Percentiles rank a stretch among this genome's conserved stretches.
phyloP scores from a whole-genome alignment of 2,797 vertebrate genomes.

The Phataginus tetradactyla region DNA sequence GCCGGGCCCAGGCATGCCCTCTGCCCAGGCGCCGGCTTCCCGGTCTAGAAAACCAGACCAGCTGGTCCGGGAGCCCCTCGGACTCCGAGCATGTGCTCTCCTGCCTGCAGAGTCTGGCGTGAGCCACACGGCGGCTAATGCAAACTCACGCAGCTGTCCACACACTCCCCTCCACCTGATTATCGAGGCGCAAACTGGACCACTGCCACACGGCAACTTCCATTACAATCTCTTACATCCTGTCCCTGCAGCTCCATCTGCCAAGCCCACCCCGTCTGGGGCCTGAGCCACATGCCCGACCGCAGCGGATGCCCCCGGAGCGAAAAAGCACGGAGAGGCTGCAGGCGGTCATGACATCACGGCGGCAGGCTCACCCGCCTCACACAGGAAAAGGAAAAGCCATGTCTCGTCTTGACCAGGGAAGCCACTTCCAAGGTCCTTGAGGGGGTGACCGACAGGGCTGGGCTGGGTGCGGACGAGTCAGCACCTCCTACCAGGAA shows the following conservation, averaged over 20 bases:
- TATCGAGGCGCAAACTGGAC: not conserved
- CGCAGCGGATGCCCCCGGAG: not conserved
- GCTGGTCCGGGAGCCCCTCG: not conserved
- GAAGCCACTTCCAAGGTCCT: not conserved
- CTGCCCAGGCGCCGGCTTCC: not conserved
- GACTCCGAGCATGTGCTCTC: no score
- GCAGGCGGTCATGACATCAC: not conserved
- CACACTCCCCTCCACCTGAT: not conserved
- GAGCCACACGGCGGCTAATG: accelerated
- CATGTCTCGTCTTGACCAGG: not conserved
- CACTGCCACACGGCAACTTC: not conserved
- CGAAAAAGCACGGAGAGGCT: not conserved
- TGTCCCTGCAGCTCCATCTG: not conserved
- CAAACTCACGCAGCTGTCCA: not conserved
- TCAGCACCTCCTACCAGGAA: not conserved
- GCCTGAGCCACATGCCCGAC: no score
- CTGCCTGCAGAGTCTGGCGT: not conserved
- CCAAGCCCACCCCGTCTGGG: no score
- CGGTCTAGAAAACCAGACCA: not conserved
- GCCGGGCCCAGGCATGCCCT: accelerated
- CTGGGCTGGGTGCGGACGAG: accelerated
- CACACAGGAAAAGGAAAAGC: not conserved
- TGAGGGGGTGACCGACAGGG: accelerated
- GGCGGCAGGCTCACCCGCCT: not conserved
- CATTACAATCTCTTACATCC: not conserved